Evolutionary conservation across 2,113 vertebrate genomes (phyloP).

Genomic region (Zapus hudsonius): DNA sequence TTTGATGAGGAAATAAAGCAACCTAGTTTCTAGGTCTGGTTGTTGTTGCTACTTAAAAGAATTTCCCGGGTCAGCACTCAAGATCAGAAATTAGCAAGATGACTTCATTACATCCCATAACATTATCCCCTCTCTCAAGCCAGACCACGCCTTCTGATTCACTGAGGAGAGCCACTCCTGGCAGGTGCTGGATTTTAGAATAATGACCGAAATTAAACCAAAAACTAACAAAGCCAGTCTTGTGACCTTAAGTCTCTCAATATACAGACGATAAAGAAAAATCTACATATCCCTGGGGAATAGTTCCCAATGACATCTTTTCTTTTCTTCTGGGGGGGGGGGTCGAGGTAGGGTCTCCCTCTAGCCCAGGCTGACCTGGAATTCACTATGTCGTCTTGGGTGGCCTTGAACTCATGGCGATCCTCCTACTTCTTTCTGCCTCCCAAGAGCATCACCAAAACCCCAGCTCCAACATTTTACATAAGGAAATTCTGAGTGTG

Average conservation of each 20-base stretch:
- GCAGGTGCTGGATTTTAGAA: background rate
- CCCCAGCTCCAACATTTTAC: constrained; percentile 72
- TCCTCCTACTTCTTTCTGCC: too few relatives aligned
- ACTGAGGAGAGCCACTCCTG: background rate
- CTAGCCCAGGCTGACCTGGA: too few relatives aligned
- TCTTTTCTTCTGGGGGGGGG: too few relatives aligned
- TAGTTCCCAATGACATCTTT: background rate
- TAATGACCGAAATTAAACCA: background rate
- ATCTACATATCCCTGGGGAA: constrained; percentile 39
- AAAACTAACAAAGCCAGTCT: background rate
- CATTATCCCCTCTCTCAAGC: background rate
- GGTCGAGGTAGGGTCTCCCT: too few relatives aligned
- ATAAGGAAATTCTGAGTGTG: constrained; percentile 70
- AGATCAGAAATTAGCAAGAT: background rate
- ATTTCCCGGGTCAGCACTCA: background rate
- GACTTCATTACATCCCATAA: background rate
- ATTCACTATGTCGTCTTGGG: too few relatives aligned
- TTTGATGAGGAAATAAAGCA: background rate
- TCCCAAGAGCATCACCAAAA: too few relatives aligned
- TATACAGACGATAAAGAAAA: constrained; percentile 49
- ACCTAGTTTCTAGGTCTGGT: rapidly evolving
- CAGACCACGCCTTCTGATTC: constrained; percentile 27
- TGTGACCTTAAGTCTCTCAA: background rate
- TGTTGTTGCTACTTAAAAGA: background rate
- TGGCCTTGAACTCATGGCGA: too few relatives aligned